phyloP scores from a whole-genome alignment of 1,140 invertebrate genomes.

The Caligus rogercresseyi region DNA sequence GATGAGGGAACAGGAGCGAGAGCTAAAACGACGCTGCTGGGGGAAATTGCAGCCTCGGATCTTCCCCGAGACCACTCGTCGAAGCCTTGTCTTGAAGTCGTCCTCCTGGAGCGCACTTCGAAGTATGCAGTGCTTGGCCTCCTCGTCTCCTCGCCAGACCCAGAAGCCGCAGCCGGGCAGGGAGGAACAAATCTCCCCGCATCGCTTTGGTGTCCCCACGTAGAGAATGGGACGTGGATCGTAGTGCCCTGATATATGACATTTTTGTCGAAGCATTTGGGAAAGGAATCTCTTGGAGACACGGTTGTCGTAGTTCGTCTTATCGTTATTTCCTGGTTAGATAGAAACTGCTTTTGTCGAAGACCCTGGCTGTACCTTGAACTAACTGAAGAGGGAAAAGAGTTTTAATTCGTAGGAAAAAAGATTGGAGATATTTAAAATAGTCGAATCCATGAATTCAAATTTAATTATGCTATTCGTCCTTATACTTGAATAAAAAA shows the following conservation, averaged over 20 bases:
- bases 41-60: neutral
- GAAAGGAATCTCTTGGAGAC: neutral
- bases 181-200: neutral
- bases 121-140: neutral
- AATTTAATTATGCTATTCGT: too few species aligned
- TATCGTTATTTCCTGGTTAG: too few species aligned
- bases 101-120: neutral
- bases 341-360: too few species aligned
- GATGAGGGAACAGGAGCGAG: neutral
- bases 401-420: too few species aligned
- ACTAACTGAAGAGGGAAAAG: too few species aligned
- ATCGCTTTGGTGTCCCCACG: neutral
- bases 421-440: too few species aligned
- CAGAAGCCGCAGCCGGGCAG: neutral
- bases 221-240: neutral
- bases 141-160: neutral
- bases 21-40: neutral
- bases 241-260: neutral
- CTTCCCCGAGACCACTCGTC: neutral
- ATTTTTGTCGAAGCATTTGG: neutral
- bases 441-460: too few species aligned
- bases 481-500: too few species aligned
- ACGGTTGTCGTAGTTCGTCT: neutral
- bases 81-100: neutral
- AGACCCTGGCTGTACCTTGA: too few species aligned